Percentiles rank a stretch among this genome's conserved stretches.
phyloP scores from a whole-genome alignment of 2,113 vertebrate species.

The Danionella cerebrum region DNA sequence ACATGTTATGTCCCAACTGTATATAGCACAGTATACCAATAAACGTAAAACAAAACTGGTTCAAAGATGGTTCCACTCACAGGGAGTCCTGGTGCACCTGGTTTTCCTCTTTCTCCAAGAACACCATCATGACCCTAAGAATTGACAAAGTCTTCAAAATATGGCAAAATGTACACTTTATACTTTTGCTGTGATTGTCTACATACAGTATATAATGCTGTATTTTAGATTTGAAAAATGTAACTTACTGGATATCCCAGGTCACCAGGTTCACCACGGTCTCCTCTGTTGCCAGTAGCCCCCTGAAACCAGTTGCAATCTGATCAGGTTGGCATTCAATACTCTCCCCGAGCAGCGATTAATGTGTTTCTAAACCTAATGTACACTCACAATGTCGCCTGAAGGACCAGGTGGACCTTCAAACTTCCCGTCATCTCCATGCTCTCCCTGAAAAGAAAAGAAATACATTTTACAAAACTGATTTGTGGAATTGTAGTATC shows the following conservation, averaged over 20 bases:
- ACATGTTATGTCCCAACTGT: no score
- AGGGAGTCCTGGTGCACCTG: conserved; percentile 79
- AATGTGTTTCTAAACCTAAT: neutral
- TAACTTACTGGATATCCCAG: conserved; percentile 82
- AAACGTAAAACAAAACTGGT: neutral
- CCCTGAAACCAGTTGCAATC: conserved; percentile 64
- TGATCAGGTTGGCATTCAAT: conserved; percentile 9
- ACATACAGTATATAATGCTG: neutral
- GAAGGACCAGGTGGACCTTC: conserved; percentile 83
- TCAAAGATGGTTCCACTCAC: conserved; percentile 67
- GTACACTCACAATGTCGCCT: conserved; percentile 86
- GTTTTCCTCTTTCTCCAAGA: conserved; percentile 77
- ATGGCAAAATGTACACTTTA: no score
- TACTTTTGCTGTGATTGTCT: neutral
- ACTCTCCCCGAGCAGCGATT: neutral
- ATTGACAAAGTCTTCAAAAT: conserved; percentile 19
- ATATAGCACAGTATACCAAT: neutral
- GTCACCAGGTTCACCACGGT: conserved; percentile 82
- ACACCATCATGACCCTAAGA: conserved; percentile 79
- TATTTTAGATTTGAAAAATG: no score
- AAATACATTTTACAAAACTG: neutral
- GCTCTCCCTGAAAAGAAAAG: conserved; percentile 75
- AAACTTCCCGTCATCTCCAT: conserved; percentile 81
- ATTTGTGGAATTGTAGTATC: neutral
- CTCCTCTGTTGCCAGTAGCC: conserved; percentile 74